Base-by-base conservation (phyloP, 2,888 invertebrate genomes). In the Choristoneura rosaceana region DNA sequence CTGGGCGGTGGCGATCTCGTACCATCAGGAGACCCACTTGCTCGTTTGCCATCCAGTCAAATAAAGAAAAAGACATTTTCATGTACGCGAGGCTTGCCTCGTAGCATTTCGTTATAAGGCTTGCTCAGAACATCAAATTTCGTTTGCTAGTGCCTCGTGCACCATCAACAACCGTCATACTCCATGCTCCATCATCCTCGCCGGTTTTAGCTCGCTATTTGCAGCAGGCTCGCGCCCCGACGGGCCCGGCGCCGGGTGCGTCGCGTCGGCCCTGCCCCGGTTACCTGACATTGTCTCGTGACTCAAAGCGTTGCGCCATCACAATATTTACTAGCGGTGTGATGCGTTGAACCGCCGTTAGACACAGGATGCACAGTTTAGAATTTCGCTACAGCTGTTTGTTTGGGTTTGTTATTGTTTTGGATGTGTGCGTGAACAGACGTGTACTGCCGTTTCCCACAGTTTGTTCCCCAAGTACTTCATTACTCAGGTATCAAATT, bases 201-300 rank as follows among this genome's bases (percentile, higher is more conserved):
- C 64, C 25, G 34, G 45, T 47, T 59, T 50, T 59, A 65, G 50
- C 60, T 33, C 41, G 65, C 59, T 71, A 61, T 71, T 71, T 65
- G 65, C 60, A 41, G 12, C 33, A 55, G 15, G 58, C 50, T 59
- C 59, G 70, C 47, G 70, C 5, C 33, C 59, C 41, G 34, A 9
- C 47, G 63, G 50, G 62, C 62, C 47, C 47, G 4, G 47, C 33
- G 59, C 65, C 70, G 52, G 71, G 45, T 71, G 71, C 61, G 67
- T 14, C 62, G 60, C 45, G 62, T 67, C 67, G 73, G 59, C 67
- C 69, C 71, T 68, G 59, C 33, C 68, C 74, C 55, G 71, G 55
- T 68, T 69, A 52, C 71, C 74, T 74, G 74, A 68, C 74, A 74
- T 59, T 63, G 58, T 68, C 64, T 63, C 55, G 58, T 50, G 63